Percentiles rank a stretch among this genome's conserved stretches.
phyloP scores from a whole-genome alignment of 2,113 vertebrate genomes.

The Dicaeum eximium region DNA sequence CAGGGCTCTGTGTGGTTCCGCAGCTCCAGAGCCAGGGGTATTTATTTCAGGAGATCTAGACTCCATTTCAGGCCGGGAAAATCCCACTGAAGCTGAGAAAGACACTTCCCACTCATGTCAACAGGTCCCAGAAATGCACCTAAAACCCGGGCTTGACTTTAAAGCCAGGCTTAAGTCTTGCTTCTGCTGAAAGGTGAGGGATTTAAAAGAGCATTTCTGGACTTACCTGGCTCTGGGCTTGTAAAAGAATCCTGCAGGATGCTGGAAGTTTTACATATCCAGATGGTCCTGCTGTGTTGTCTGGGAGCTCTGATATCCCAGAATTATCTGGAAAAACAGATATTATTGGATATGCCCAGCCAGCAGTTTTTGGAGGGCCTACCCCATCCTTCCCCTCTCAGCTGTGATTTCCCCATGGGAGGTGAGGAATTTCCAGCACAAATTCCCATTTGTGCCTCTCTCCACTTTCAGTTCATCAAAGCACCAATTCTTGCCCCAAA shows the following conservation, averaged over 20 bases:
- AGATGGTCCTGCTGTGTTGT: too few species aligned
- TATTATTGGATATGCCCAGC: accelerated
- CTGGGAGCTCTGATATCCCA: neutral
- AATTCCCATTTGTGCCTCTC: accelerated
- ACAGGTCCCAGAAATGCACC: neutral
- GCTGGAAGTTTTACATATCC: neutral
- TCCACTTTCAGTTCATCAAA: neutral
- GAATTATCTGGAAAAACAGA: accelerated
- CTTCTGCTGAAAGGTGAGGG: neutral
- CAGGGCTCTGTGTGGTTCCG: neutral
- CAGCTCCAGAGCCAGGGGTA: neutral
- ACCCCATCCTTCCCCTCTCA: neutral
- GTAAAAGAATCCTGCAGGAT: neutral
- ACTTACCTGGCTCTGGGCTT: neutral
- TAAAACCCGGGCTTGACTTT: neutral
- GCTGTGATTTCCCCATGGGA: accelerated
- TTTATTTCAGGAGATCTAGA: conserved; percentile 43
- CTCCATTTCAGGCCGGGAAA: conserved; percentile 18
- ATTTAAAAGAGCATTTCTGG: neutral
- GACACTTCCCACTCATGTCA: neutral
- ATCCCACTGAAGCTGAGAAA: neutral
- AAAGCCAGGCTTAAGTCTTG: neutral
- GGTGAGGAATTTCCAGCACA: neutral
- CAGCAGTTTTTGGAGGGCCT: neutral
- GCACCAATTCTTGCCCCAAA: neutral